Conservation (phyloP, 2,113 vertebrate genomes). For the Calyptommatus sinebrachiatus region DNA sequence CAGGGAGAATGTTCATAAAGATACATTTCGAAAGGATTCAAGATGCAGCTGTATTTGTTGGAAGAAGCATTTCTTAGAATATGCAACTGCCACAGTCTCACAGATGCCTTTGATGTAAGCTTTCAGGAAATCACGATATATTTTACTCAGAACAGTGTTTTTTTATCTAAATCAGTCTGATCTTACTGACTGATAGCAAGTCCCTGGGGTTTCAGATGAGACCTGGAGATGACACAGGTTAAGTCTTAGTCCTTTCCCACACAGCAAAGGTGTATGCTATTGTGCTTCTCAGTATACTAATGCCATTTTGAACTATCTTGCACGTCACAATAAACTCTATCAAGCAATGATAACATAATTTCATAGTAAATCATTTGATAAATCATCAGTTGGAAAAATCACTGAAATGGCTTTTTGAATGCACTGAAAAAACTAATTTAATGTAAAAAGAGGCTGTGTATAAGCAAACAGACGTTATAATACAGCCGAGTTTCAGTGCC, state of each 20-base stretch:
- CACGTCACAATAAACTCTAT: conserved; percentile 47
- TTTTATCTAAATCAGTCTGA: too few species aligned
- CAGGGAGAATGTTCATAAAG: background rate
- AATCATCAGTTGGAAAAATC: conserved; percentile 56
- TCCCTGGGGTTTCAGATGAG: background rate
- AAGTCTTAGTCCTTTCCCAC: background rate
- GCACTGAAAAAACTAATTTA: conserved; percentile 35
- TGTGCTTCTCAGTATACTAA: background rate
- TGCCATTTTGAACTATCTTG: background rate
- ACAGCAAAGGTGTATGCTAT: too few species aligned
- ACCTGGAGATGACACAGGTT: background rate
- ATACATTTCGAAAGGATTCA: background rate
- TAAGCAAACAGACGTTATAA: too few species aligned
- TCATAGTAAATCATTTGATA: conserved; percentile 52
- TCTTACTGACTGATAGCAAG: background rate
- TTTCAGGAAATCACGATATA: background rate
- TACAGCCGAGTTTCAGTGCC: too few species aligned
- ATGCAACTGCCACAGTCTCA: background rate
- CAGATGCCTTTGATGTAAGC: background rate
- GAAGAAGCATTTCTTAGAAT: background rate
- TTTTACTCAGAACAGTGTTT: background rate
- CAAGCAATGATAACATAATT: conserved; percentile 51
- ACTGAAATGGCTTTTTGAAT: conserved; percentile 64
- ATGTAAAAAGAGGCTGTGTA: background rate
- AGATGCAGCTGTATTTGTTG: background rate